Evolutionary conservation across 1,140 invertebrate genomes (phyloP).

Genomic region (Varroa destructor): DNA sequence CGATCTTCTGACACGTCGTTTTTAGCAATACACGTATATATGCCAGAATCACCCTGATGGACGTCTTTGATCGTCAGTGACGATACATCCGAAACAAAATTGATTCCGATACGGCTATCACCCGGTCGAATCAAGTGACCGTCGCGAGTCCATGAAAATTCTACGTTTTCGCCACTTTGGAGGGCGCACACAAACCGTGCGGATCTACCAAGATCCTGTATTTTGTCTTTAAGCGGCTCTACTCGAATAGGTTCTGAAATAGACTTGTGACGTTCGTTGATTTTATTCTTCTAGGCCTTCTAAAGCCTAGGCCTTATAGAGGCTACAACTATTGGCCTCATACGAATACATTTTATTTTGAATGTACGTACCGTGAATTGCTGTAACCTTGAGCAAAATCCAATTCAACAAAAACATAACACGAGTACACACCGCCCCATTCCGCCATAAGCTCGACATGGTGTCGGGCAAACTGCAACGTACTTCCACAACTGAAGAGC

Average conservation of each 20-base stretch:
- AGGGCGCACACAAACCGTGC: conserved; percentile 3
- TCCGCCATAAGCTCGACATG: too few species aligned
- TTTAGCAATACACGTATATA: conserved; percentile 13
- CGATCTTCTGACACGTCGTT: neutral
- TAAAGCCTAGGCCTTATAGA: too few species aligned
- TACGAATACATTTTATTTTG: too few species aligned
- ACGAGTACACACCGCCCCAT: too few species aligned
- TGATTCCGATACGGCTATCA: neutral
- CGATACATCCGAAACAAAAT: neutral
- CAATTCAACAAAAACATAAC: too few species aligned
- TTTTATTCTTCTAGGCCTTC: too few species aligned
- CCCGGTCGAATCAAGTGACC: neutral
- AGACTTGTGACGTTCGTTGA: neutral
- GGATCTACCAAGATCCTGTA: neutral
- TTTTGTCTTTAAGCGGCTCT: neutral
- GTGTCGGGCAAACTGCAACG: too few species aligned
- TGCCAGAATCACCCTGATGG: neutral
- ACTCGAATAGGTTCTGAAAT: neutral
- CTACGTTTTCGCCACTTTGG: conserved; percentile 12
- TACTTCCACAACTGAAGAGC: too few species aligned
- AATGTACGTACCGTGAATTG: too few species aligned
- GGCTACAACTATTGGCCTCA: too few species aligned
- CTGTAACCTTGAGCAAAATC: too few species aligned
- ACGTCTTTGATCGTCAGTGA: conserved; percentile 7
- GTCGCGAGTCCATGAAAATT: conserved; percentile 8